Percentiles rank a stretch among this genome's conserved stretches.
Conservation (phyloP, 2,888 invertebrate species). For the Muschampia plurimacula region DNA sequence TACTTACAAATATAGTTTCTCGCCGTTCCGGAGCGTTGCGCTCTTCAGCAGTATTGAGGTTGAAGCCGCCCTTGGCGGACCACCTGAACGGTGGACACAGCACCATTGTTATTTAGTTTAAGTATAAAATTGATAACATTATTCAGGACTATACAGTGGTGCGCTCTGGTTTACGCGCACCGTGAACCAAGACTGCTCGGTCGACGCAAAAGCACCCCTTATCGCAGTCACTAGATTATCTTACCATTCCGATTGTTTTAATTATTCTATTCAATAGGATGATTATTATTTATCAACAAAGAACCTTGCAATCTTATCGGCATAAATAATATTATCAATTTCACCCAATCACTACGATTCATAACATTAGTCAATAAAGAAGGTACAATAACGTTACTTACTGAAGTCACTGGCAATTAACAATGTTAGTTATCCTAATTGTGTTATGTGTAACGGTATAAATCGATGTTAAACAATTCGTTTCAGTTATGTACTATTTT, state of each 20-base stretch:
- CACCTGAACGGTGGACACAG: constrained; percentile 78
- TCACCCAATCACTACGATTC: constrained; percentile 63
- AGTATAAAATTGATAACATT: constrained; percentile 17
- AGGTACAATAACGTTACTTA: constrained; percentile 36
- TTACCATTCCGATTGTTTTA: constrained; percentile 81
- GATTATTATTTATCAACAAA: constrained; percentile 77
- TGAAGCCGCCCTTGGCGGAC: constrained; percentile 72
- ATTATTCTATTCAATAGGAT: constrained; percentile 78
- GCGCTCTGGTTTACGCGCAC: constrained; percentile 76
- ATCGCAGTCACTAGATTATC: constrained; percentile 77
- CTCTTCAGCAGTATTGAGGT: constrained; percentile 58
- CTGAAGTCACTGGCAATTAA: constrained; percentile 41
- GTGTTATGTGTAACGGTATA: neutral
- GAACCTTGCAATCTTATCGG: constrained; percentile 79
- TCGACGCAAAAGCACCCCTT: constrained; percentile 68
- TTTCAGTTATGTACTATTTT: neutral
- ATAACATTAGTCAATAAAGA: constrained; percentile 31
- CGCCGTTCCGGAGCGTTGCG: constrained; percentile 54
- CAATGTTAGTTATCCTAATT: constrained; percentile 21
- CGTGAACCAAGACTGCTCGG: constrained; percentile 62
- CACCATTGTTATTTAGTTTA: constrained; percentile 61
- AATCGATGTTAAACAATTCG: constrained; percentile 24
- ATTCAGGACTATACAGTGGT: neutral
- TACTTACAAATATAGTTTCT: constrained; percentile 74
- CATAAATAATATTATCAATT: constrained; percentile 68